Conservation (phyloP, 92 coral and sea anemone species). For the Bergia puertoricense region DNA sequence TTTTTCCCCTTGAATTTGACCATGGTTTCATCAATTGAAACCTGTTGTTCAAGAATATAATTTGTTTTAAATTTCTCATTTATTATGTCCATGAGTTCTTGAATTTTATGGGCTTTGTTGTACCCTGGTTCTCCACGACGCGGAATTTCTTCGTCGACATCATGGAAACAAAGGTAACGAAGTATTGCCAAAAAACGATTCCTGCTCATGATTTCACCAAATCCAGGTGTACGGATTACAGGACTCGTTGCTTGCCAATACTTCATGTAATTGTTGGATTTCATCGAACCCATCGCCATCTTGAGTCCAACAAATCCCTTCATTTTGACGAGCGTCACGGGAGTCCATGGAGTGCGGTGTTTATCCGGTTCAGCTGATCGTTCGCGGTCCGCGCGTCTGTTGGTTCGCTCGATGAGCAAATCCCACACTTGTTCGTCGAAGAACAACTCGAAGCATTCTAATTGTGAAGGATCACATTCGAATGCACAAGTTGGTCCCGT, state of each 20-base stretch:
- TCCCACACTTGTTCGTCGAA: background rate
- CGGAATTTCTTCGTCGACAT: slow-evolving; percentile 4
- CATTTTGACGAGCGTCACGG: background rate
- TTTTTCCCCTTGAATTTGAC: background rate
- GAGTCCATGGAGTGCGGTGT: slow-evolving; percentile 11
- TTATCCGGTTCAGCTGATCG: slow-evolving; percentile 7
- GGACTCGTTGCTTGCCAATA: background rate
- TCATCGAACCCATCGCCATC: slow-evolving; percentile 1
- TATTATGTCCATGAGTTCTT: background rate
- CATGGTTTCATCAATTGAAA: background rate
- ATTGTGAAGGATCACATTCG: background rate
- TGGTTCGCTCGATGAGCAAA: background rate
- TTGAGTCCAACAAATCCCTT: background rate
- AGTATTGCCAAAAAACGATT: slow-evolving; percentile 4
- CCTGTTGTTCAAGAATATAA: background rate
- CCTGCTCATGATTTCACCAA: background rate
- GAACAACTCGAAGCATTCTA: background rate
- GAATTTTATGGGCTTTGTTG: slow-evolving; percentile 11
- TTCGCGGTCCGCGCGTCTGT: slow-evolving; percentile 1
- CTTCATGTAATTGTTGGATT: slow-evolving; percentile 10
- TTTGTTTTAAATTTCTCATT: slow-evolving; percentile 7
- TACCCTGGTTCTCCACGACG: slow-evolving; percentile 14
- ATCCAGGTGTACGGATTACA: background rate
- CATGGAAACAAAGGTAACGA: background rate
- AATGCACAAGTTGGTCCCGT: background rate